Evolutionary conservation across 2,797 vertebrate species (phyloP).

Genomic region (Tragopan temminckii): DNA sequence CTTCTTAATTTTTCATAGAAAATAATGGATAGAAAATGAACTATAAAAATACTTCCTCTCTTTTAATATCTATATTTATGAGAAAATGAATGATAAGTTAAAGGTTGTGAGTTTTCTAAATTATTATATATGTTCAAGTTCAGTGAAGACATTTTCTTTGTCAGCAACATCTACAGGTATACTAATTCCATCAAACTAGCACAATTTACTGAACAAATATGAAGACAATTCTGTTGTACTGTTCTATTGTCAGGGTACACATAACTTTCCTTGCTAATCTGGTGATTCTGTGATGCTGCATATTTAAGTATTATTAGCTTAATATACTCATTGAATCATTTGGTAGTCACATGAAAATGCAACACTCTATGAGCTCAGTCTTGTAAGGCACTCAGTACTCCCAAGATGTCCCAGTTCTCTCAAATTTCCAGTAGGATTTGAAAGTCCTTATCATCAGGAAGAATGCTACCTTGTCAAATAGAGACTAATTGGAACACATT

Average conservation of each 20-base stretch:
- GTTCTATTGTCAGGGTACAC: not conserved
- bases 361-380: not conserved
- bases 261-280: constrained; percentile 5
- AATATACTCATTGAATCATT: constrained; percentile 25
- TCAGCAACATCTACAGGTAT: constrained; percentile 23
- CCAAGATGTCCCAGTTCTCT: not conserved
- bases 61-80: constrained; percentile 36
- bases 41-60: constrained; percentile 22
- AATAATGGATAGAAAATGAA: not conserved
- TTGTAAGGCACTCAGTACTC: not conserved
- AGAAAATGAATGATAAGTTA: constrained; percentile 44
- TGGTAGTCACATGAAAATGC: not conserved
- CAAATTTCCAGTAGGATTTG: not conserved
- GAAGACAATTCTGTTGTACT: not conserved
- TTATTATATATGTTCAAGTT: constrained; percentile 1
- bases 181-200: constrained; percentile 47
- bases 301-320: constrained; percentile 27
- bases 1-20: constrained; percentile 55
- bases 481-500: not conserved
- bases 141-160: constrained; percentile 23
- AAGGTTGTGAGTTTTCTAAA: constrained; percentile 56
- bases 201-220: constrained; percentile 32
- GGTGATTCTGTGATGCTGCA: not conserved
- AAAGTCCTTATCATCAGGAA: not conserved
- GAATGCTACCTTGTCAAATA: not conserved